Conservation (phyloP, 2,113 vertebrate genomes). For the Bombycilla garrulus region DNA sequence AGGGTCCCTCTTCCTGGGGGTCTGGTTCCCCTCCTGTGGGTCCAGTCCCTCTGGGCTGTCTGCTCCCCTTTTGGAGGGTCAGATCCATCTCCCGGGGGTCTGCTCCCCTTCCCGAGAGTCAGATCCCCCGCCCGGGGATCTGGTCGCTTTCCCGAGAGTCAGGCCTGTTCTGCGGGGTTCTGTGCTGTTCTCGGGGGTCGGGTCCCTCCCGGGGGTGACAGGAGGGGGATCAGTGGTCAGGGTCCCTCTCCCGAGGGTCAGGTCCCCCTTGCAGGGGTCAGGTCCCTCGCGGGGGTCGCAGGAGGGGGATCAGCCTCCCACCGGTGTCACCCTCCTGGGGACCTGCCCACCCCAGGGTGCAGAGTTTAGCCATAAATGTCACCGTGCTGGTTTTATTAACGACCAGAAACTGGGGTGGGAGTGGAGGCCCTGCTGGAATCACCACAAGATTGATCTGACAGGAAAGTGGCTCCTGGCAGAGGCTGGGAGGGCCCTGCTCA, state of each 20-base stretch:
- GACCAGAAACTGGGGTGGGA: not conserved
- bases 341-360: not conserved
- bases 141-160: not conserved
- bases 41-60: not conserved
- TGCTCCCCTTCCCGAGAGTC: not conserved
- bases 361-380: not conserved
- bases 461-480: not conserved
- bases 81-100: not conserved
- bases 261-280: not conserved
- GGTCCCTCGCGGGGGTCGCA: not conserved
- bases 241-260: not conserved
- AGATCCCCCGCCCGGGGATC: not conserved
- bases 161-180: fast-evolving
- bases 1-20: not conserved
- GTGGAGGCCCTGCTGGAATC: not conserved
- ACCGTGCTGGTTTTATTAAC: not conserved
- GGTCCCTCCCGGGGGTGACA: not conserved
- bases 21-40: not conserved
- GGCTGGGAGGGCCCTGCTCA: not conserved
- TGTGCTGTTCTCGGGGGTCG: not conserved
- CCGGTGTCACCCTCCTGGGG: not conserved
- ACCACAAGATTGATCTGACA: not conserved
- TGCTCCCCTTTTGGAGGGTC: not conserved
- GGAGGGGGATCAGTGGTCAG: not conserved
- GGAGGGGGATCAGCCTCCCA: not conserved